phyloP scores from a whole-genome alignment of 2,888 invertebrate species.

The Meteorus cinctellus region DNA sequence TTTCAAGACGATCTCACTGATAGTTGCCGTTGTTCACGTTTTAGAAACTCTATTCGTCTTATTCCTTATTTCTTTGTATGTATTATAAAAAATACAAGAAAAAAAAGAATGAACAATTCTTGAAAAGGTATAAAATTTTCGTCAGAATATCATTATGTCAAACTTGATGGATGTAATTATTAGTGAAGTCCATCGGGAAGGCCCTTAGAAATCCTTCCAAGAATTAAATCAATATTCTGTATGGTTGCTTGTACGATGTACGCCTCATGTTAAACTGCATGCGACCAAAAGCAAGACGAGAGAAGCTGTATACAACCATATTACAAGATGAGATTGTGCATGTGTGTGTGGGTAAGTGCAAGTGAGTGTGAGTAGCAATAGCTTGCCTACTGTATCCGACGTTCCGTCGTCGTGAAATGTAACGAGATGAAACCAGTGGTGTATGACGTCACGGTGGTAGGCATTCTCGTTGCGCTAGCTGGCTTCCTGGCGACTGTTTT shows the following conservation, averaged over 20 bases:
- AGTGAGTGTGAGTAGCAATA: slow-evolving; percentile 11
- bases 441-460: slow-evolving; percentile 75
- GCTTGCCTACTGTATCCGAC: slow-evolving; percentile 67
- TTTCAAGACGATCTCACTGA: slow-evolving; percentile 62
- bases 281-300: not conserved
- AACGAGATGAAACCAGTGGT: slow-evolving; percentile 75
- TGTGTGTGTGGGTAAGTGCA: not conserved
- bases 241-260: too few species aligned
- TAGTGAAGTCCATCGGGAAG: too few species aligned
- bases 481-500: slow-evolving; percentile 68
- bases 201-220: too few species aligned
- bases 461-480: slow-evolving; percentile 67
- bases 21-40: slow-evolving; percentile 49
- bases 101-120: not conserved
- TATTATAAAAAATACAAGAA: not conserved
- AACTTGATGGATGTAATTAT: too few species aligned
- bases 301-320: not conserved
- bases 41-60: not conserved
- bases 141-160: too few species aligned
- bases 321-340: slow-evolving; percentile 1
- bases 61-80: not conserved
- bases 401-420: slow-evolving; percentile 65
- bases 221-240: too few species aligned
- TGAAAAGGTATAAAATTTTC: too few species aligned
- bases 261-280: too few species aligned